A percentile compares a stretch with the other conserved stretches of the same genome.
These are phyloP conservation scores for Drosophila pachea DNA, from an alignment of 1,140 invertebrate genomes.

Conservation along the genomic window DNA sequence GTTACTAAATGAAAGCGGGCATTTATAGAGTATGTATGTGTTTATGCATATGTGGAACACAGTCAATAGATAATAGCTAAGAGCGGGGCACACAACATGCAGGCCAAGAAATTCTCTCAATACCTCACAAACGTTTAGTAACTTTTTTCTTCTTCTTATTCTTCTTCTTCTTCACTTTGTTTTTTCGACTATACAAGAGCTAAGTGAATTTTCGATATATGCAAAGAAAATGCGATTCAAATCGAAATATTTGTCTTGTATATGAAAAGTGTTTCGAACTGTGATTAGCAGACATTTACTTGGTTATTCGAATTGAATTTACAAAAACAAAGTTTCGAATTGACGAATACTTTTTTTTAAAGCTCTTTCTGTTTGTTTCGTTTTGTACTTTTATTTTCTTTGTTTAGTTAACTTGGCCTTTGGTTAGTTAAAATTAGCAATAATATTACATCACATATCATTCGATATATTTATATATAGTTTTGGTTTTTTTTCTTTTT, in stretches of 20 bases:
- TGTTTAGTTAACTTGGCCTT: constrained; percentile 79
- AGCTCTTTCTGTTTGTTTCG: constrained; percentile 42
- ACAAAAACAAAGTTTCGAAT: constrained; percentile 38
- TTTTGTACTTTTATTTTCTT: constrained; percentile 48
- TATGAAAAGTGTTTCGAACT: constrained; percentile 35
- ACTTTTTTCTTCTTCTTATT: constrained; percentile 46
- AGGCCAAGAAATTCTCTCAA: constrained; percentile 27
- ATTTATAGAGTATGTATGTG: constrained; percentile 20
- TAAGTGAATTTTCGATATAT: constrained; percentile 2
- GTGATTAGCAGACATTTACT: constrained; percentile 71
- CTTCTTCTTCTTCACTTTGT: background rate
- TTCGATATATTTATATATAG: constrained; percentile 47
- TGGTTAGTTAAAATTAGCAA: constrained; percentile 79
- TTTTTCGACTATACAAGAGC: background rate
- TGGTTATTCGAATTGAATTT: constrained; percentile 67
- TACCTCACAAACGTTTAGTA: constrained; percentile 59
- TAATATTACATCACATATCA: constrained; percentile 75
- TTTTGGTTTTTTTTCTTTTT: too few relatives aligned
- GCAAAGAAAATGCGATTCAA: constrained; percentile 18
- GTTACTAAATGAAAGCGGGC: constrained; percentile 61
- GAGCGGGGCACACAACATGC: constrained; percentile 36
- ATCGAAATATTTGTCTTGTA: constrained; percentile 16
- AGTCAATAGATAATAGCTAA: constrained; percentile 21
- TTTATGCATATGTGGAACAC: constrained; percentile 18
- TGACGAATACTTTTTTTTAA: constrained; percentile 54